Evolutionary conservation across 2,113 vertebrate species (phyloP).

Genomic region (Arothron firmamentum): DNA sequence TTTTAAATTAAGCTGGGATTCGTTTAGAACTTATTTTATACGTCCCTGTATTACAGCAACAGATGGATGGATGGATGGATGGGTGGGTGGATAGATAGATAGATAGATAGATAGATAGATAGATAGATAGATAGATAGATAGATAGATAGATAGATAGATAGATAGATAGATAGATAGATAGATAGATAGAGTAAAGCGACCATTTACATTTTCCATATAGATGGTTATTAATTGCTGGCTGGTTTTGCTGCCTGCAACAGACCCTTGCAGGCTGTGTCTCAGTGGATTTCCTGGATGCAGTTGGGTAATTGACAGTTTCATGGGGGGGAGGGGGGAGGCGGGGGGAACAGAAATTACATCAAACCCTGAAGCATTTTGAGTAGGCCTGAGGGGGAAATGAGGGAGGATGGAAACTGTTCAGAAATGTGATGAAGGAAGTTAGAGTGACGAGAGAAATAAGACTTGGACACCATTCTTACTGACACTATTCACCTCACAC

Average conservation of each 20-base stretch:
- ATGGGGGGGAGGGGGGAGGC: conserved; percentile 36
- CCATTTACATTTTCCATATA: background rate
- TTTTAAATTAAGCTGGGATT: background rate
- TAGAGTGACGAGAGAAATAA: too few relatives aligned
- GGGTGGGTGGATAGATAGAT: too few relatives aligned
- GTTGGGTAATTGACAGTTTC: conserved; percentile 31
- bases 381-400: conserved; percentile 8
- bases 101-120: too few relatives aligned
- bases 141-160: too few relatives aligned
- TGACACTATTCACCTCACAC: too few relatives aligned
- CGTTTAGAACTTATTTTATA: background rate
- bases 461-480: too few relatives aligned
- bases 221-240: conserved; percentile 58
- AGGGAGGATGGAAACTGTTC: too few relatives aligned
- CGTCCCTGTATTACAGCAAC: too few relatives aligned
- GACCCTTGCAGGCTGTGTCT: conserved; percentile 33
- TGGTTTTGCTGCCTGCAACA: conserved; percentile 57
- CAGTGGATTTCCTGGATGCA: conserved; percentile 53
- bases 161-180: too few relatives aligned
- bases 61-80: too few relatives aligned
- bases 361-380: conserved; percentile 13
- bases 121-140: too few relatives aligned
- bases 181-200: conserved; percentile 14
- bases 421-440: too few relatives aligned
- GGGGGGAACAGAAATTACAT: conserved; percentile 33